Conservation (phyloP, 2,888 invertebrate species). For the Agrilus mali region DNA sequence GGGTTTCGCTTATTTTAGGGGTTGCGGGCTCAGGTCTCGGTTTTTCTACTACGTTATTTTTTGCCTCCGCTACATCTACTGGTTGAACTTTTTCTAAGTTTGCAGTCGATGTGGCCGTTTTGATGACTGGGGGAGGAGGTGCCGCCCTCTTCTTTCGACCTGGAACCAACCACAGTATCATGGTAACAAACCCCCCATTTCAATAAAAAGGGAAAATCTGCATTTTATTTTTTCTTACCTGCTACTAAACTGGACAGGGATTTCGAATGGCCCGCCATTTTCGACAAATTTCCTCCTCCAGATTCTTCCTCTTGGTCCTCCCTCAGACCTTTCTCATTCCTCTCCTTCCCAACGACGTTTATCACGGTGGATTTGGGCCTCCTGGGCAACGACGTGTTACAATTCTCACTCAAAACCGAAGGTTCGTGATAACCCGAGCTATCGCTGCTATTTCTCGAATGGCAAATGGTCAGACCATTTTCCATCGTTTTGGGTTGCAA, state of each 20-base stretch:
- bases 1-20: not conserved
- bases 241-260: conserved; percentile 31
- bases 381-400: conserved; percentile 30
- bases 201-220: too few species aligned
- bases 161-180: conserved; percentile 21
- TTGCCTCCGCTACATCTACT: too few species aligned
- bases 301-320: conserved; percentile 20
- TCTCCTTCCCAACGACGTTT: conserved; percentile 15
- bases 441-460: conserved; percentile 60
- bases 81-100: conserved; percentile 19
- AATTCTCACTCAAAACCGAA: conserved; percentile 49
- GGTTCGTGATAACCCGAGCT: conserved; percentile 63
- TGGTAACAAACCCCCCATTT: too few species aligned
- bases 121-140: conserved; percentile 38
- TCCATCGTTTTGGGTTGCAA: conserved; percentile 17
- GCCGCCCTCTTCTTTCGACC: conserved; percentile 49
- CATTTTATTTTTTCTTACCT: conserved; percentile 18
- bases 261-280: conserved; percentile 30
- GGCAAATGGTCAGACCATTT: conserved; percentile 40
- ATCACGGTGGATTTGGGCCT: conserved; percentile 27
- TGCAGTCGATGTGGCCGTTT: conserved; percentile 22
- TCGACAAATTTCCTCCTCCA: conserved; percentile 29
- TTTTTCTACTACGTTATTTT: not conserved
- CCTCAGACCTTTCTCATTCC: conserved; percentile 15
- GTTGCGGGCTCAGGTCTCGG: conserved; percentile 1